These are phyloP conservation scores for Xanthorhoe designata DNA, from an alignment of 2,888 invertebrate species.

Conservation along the genomic window DNA sequence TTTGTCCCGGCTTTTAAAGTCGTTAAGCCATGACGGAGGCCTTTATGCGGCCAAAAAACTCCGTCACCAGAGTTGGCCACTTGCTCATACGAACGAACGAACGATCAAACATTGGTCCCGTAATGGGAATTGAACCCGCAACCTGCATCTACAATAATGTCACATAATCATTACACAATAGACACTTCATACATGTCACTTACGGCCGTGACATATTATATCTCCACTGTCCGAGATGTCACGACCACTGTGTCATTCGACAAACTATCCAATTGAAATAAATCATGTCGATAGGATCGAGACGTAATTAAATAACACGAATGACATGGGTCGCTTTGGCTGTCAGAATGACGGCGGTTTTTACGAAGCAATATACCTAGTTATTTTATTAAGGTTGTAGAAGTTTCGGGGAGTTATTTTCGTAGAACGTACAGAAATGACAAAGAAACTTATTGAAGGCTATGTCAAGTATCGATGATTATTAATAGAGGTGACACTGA, in stretches of 20 bases:
- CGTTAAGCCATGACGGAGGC: no score
- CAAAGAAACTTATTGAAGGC: no score
- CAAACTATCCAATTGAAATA: slow-evolving; percentile 24
- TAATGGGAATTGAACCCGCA: no score
- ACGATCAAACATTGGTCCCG: no score
- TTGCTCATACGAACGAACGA: no score
- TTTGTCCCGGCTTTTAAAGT: no score
- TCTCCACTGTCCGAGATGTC: slow-evolving; percentile 3
- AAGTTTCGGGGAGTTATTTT: neutral
- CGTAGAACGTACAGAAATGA: no score
- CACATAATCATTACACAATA: neutral
- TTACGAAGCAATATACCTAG: slow-evolving; percentile 20
- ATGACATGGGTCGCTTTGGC: slow-evolving; percentile 39
- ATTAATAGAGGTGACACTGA: no score
- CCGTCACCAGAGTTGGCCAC: no score
- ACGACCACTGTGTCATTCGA: slow-evolving; percentile 2
- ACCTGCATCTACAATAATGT: no score
- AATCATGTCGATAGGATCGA: slow-evolving; percentile 18
- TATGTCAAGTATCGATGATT: neutral
- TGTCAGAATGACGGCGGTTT: slow-evolving; percentile 36
- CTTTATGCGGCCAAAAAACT: no score
- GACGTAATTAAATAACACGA: slow-evolving; percentile 41
- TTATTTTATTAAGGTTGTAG: slow-evolving; percentile 8
- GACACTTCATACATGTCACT: neutral
- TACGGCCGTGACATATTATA: neutral